Percentiles rank a stretch among this genome's conserved stretches.
Conservation (phyloP, 1,140 invertebrate genomes). For the Drosophila arawakana region DNA sequence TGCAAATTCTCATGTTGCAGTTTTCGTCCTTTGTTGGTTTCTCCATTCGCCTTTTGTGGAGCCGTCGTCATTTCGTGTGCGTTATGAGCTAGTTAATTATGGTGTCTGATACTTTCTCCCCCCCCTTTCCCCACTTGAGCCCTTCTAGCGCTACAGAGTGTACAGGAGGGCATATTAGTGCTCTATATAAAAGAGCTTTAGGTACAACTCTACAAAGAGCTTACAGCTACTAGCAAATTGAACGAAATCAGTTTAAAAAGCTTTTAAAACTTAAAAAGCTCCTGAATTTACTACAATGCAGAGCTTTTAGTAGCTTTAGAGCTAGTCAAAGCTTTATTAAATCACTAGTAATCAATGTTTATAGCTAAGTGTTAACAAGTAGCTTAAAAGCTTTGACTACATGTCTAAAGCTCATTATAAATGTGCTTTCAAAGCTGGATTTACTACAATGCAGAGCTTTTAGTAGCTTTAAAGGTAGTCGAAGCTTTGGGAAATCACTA, state of each 20-base stretch:
- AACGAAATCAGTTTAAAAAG: too few relatives aligned
- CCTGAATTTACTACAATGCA: too few relatives aligned
- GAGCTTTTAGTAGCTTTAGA: too few relatives aligned
- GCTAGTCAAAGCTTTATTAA: too few relatives aligned
- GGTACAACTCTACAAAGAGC: not conserved
- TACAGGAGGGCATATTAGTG: conserved; percentile 6
- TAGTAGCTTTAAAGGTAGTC: too few relatives aligned
- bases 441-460: too few relatives aligned
- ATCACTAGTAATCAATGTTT: too few relatives aligned
- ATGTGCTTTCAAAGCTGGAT: too few relatives aligned
- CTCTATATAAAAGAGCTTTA: too few relatives aligned
- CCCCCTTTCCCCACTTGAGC: conserved; percentile 14
- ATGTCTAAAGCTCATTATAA: not conserved
- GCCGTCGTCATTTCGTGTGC: conserved; percentile 49
- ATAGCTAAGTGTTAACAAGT: too few relatives aligned
- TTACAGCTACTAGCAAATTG: not conserved
- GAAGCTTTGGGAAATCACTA: too few relatives aligned
- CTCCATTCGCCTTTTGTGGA: conserved; percentile 31
- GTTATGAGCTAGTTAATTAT: conserved; percentile 81
- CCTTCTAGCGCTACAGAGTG: conserved; percentile 1
- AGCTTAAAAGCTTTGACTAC: not conserved
- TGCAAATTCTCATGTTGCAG: conserved; percentile 4
- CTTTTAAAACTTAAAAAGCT: too few relatives aligned
- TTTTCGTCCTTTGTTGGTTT: conserved; percentile 21
- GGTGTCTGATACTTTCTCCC: conserved; percentile 75